Evolutionary conservation across 2,113 vertebrate species (phyloP).

Genomic region (Chaenogobius annularis): DNA sequence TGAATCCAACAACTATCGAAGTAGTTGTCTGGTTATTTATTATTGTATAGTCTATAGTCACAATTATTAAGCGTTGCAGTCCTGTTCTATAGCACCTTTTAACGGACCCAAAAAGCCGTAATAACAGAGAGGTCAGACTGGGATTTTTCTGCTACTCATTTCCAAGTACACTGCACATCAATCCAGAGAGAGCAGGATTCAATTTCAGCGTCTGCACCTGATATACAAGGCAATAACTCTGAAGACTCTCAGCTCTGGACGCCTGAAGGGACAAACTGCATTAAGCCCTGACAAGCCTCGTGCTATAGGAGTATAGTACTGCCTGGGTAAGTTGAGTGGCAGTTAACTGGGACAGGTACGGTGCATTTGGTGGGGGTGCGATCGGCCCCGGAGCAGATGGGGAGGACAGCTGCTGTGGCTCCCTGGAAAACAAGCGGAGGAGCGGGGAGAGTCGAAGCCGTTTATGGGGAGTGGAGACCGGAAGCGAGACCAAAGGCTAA

Average conservation of each 20-base stretch:
- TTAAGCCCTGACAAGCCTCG: slow-evolving; percentile 34
- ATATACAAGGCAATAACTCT: slow-evolving; percentile 17
- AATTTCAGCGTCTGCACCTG: background rate
- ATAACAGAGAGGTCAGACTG: background rate
- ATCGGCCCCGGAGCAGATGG: slow-evolving; percentile 45
- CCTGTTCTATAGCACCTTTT: background rate
- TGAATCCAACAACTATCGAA: too few species aligned
- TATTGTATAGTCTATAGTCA: too few species aligned
- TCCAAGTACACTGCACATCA: background rate
- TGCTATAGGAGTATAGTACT: slow-evolving; percentile 13
- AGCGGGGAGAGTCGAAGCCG: slow-evolving; percentile 45
- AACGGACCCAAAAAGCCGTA: background rate
- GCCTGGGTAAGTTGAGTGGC: slow-evolving; percentile 39
- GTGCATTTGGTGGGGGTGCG: slow-evolving; percentile 19
- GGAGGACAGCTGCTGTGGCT: slow-evolving; percentile 40
- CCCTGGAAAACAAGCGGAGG: slow-evolving; percentile 44
- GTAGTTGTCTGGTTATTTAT: too few species aligned
- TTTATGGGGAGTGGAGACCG: slow-evolving; percentile 25
- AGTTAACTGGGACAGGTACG: slow-evolving; percentile 39
- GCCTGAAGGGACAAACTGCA: slow-evolving; percentile 19
- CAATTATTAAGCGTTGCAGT: too few species aligned
- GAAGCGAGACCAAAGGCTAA: slow-evolving; percentile 11
- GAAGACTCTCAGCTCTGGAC: slow-evolving; percentile 5
- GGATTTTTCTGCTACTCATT: background rate
- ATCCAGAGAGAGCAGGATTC: background rate